Evolutionary conservation across 1,140 invertebrate species (phyloP).

Genomic region (Portunus trituberculatus): DNA sequence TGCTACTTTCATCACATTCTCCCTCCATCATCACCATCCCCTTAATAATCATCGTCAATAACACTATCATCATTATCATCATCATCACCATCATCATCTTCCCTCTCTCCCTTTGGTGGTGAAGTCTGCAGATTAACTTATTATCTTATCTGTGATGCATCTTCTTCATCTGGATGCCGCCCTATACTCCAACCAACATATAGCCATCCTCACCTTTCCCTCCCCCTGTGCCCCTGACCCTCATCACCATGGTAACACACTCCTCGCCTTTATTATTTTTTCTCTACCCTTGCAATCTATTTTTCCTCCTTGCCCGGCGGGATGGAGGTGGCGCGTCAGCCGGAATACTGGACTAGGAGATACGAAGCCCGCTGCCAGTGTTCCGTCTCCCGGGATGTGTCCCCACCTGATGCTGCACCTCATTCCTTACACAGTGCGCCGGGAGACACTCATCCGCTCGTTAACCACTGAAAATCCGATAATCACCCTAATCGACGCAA

Average conservation of each 20-base stretch:
- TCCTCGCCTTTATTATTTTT: conserved; percentile 3
- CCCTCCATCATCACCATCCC: not conserved
- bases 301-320: not conserved
- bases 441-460: conserved; percentile 8
- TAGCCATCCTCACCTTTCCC: not conserved
- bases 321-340: not conserved
- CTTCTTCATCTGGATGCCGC: not conserved
- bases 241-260: conserved; percentile 11
- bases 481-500: conserved; percentile 20
- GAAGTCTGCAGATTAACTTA: not conserved
- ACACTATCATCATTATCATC: not conserved
- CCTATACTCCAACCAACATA: not conserved
- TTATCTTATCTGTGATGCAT: conserved; percentile 42
- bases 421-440: not conserved
- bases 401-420: not conserved
- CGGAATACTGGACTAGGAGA: not conserved
- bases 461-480: conserved; percentile 23
- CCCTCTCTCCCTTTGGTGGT: not conserved
- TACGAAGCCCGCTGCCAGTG: not conserved
- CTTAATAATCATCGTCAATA: not conserved
- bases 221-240: not conserved
- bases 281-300: not conserved
- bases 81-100: not conserved
- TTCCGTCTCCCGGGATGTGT: not conserved
- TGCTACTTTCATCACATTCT: not conserved